Percentiles rank a stretch among this genome's conserved stretches.
Evolutionary conservation across 2,888 invertebrate species (phyloP).

Genomic region (Tolmerus cingulatus): DNA sequence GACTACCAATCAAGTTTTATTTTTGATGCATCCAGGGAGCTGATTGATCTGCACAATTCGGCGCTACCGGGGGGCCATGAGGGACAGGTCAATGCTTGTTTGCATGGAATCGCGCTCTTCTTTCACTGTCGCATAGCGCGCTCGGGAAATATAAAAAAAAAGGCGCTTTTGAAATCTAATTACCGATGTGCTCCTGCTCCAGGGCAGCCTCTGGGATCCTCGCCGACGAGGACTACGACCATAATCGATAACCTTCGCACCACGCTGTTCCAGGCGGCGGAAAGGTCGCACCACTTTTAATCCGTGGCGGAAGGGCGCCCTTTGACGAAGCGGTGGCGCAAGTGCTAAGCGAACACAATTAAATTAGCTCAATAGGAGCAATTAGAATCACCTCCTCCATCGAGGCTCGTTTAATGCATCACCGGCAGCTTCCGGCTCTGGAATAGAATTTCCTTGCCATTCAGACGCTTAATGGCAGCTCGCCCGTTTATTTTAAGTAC

Average conservation of each 20-base stretch:
- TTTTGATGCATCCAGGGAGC: neutral
- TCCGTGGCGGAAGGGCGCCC: neutral
- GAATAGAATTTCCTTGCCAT: constrained; percentile 3
- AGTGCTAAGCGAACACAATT: constrained; percentile 14
- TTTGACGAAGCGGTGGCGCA: neutral
- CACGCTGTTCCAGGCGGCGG: too few relatives aligned
- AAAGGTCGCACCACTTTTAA: neutral
- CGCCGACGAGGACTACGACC: neutral
- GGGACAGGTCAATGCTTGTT: neutral
- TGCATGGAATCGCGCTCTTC: neutral
- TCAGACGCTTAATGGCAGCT: neutral
- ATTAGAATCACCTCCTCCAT: neutral
- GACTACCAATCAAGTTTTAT: constrained; percentile 13
- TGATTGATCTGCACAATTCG: neutral
- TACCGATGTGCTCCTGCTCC: neutral
- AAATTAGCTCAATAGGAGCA: constrained; percentile 17
- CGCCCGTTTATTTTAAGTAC: neutral
- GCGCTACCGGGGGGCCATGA: neutral
- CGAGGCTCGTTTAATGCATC: constrained; percentile 9
- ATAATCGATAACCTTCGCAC: neutral
- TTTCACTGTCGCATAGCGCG: neutral
- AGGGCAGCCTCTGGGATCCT: neutral
- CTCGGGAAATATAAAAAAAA: neutral
- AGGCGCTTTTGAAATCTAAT: neutral
- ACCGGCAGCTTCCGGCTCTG: neutral